These are phyloP conservation scores for Nibea coibor DNA, from an alignment of 2,113 vertebrate genomes.

Conservation along the genomic window DNA sequence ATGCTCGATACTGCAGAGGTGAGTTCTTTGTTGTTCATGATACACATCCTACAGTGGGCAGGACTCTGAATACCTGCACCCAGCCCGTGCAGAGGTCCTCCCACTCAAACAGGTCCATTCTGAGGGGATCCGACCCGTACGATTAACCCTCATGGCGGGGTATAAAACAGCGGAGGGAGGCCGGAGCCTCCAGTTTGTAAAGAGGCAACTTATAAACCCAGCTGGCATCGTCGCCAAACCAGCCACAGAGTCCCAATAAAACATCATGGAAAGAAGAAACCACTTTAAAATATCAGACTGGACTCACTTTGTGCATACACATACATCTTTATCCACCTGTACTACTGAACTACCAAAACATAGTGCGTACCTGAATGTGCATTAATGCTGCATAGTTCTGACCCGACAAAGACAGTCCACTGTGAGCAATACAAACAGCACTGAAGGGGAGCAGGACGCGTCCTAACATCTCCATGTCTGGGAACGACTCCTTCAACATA, in stretches of 20 bases:
- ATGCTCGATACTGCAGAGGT: background rate
- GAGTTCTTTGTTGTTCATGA: background rate
- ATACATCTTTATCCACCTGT: too few relatives aligned
- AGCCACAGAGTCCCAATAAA: background rate
- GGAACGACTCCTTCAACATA: too few relatives aligned
- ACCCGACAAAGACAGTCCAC: too few relatives aligned
- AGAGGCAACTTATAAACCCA: background rate
- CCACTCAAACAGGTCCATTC: background rate
- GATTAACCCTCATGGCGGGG: background rate
- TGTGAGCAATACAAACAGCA: too few relatives aligned
- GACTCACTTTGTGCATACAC: too few relatives aligned
- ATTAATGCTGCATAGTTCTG: too few relatives aligned
- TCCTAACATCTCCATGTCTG: too few relatives aligned
- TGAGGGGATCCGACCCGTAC: background rate
- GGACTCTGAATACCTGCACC: background rate
- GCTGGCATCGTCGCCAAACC: too few relatives aligned
- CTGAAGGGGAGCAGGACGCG: too few relatives aligned
- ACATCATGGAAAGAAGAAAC: background rate
- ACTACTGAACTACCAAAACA: too few relatives aligned
- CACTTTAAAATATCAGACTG: background rate
- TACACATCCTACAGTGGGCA: background rate
- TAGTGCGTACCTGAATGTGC: too few relatives aligned
- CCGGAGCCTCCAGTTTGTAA: too few relatives aligned
- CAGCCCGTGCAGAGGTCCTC: background rate
- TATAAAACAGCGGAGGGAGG: background rate